Evolutionary conservation across 35 echinoderm and acorn worm species (phyloP).

Genomic region (Holothuria glaberrima): DNA sequence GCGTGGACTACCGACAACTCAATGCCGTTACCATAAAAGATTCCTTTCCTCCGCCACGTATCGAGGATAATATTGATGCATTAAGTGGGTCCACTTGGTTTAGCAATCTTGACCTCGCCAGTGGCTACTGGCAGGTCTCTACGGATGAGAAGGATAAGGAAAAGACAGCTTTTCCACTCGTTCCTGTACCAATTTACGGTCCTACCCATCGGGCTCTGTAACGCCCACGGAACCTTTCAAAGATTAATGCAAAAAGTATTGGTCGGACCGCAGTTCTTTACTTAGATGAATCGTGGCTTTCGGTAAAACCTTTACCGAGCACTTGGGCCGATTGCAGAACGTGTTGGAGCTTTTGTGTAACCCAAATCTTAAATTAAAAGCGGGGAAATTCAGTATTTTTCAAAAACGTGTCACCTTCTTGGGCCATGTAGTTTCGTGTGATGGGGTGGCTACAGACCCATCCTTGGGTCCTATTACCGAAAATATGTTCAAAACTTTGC

Average conservation of each 20-base stretch:
- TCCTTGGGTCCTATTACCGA: slow-evolving; percentile 67
- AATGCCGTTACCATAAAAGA: slow-evolving; percentile 14
- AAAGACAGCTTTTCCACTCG: slow-evolving; percentile 19
- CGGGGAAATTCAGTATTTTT: slow-evolving; percentile 26
- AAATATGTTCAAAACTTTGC: slow-evolving; percentile 38
- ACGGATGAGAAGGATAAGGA: not conserved
- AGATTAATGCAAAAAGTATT: slow-evolving; percentile 29
- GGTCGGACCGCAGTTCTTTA: slow-evolving; percentile 13
- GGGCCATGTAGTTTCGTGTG: slow-evolving; percentile 43
- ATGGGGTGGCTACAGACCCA: slow-evolving; percentile 56
- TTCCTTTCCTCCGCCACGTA: not conserved
- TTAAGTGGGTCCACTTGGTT: not conserved
- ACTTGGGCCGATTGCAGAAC: not conserved
- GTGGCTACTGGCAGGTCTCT: not conserved
- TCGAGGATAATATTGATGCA: not conserved
- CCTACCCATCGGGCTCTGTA: not conserved
- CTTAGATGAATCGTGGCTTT: slow-evolving; percentile 30
- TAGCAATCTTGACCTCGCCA: not conserved
- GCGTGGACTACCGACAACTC: slow-evolving; percentile 62
- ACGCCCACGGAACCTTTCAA: not conserved
- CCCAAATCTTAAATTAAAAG: not conserved
- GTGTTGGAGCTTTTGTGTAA: not conserved
- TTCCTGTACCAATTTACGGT: not conserved
- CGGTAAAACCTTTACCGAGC: not conserved
- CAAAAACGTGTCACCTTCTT: slow-evolving; percentile 25